A percentile compares a stretch with the other conserved stretches of the same genome.
phyloP scores from a whole-genome alignment of 2,888 invertebrate genomes.

The Amblyteles armatorius region DNA sequence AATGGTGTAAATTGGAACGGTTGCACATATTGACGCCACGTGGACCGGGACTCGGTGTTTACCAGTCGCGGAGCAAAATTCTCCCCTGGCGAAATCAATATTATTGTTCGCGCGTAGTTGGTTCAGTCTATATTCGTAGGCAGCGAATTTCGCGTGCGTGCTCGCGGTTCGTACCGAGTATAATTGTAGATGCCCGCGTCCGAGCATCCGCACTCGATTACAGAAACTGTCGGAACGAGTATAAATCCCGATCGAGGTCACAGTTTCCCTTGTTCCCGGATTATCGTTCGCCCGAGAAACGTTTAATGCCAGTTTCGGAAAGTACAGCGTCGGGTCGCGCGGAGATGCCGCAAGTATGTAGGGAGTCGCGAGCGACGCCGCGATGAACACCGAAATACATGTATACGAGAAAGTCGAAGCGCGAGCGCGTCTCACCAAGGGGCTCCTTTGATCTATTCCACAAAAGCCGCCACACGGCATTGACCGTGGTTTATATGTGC shows the following conservation, averaged over 20 bases:
- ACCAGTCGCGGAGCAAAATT: conserved; percentile 79
- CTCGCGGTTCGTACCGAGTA: conserved; percentile 16
- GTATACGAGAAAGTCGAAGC: conserved; percentile 64
- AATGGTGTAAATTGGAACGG: conserved; percentile 40
- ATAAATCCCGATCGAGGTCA: conserved; percentile 53
- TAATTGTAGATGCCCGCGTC: conserved; percentile 50
- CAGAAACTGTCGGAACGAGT: conserved; percentile 42
- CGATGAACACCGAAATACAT: conserved; percentile 66
- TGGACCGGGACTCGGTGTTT: conserved; percentile 81
- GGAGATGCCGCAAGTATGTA: conserved; percentile 8
- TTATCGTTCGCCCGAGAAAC: background rate
- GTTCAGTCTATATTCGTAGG: conserved; percentile 78
- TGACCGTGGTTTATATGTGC: conserved; percentile 84
- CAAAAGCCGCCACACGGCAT: conserved; percentile 84
- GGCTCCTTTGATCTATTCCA: conserved; percentile 79
- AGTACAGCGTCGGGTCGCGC: background rate
- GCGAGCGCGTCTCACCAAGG: conserved; percentile 56
- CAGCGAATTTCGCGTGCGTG: conserved; percentile 46
- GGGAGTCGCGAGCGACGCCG: conserved; percentile 35
- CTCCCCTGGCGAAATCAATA: conserved; percentile 80
- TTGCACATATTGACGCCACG: conserved; percentile 81
- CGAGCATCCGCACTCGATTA: background rate
- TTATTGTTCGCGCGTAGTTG: conserved; percentile 78
- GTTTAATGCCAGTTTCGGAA: conserved; percentile 10
- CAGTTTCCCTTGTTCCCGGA: background rate